A percentile compares a stretch with the other conserved stretches of the same genome.
Conservation (phyloP, 2,888 invertebrate genomes). For the Philereme transversata region DNA sequence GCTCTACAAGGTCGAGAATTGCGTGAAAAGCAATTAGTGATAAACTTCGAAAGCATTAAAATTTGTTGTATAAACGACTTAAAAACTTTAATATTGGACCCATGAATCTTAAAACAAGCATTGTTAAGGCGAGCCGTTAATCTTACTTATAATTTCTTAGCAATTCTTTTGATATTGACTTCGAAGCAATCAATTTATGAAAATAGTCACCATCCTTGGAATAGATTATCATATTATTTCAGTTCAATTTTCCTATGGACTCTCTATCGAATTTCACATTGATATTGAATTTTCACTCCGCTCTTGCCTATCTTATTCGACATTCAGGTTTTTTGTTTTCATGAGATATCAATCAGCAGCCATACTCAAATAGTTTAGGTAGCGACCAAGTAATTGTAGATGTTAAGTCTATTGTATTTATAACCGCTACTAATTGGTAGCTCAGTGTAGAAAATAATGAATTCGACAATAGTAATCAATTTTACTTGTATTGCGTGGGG, state of each 20-base stretch:
- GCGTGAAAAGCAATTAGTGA: slow-evolving; percentile 24
- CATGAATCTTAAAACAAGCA: slow-evolving; percentile 18
- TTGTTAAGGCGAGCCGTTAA: slow-evolving; percentile 8
- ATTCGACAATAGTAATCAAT: neutral
- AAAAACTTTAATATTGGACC: slow-evolving; percentile 19
- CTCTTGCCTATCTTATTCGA: slow-evolving; percentile 42
- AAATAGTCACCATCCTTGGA: slow-evolving; percentile 66
- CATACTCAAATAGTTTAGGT: neutral
- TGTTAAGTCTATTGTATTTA: neutral
- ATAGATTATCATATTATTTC: slow-evolving; percentile 76
- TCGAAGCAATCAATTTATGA: slow-evolving; percentile 74
- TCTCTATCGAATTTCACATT: slow-evolving; percentile 71
- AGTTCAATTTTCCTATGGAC: slow-evolving; percentile 71
- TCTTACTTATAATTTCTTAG: slow-evolving; percentile 55
- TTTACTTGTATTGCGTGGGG: too few species aligned
- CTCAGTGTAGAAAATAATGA: neutral
- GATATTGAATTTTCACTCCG: slow-evolving; percentile 71
- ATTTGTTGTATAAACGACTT: slow-evolving; percentile 18
- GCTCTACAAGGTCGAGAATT: slow-evolving; percentile 18
- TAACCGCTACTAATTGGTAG: neutral
- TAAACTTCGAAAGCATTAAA: slow-evolving; percentile 12
- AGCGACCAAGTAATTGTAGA: too few species aligned
- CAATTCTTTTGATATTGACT: slow-evolving; percentile 70
- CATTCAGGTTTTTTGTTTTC: neutral
- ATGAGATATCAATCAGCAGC: too few species aligned